Evolutionary conservation across 1,140 invertebrate genomes (phyloP).

Genomic region (Platyscapa corneri): DNA sequence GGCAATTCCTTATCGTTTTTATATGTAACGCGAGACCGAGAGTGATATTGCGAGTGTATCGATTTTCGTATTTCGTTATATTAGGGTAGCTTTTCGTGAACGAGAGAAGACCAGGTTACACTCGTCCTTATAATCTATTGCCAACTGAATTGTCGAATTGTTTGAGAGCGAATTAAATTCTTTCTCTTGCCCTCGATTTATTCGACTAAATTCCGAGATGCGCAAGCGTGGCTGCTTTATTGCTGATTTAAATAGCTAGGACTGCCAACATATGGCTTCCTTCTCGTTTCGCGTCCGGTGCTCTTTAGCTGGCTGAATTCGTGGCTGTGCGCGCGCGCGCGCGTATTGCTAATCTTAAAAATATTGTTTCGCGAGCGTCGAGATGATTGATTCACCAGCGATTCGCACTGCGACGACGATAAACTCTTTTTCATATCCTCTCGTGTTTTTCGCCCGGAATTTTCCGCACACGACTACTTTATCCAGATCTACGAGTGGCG

Average conservation of each 20-base stretch:
- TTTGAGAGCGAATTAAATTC: conserved; percentile 58
- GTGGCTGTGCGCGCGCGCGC: too few relatives aligned
- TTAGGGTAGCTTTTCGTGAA: neutral
- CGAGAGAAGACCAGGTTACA: neutral
- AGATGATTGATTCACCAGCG: conserved; percentile 46
- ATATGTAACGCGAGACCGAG: too few relatives aligned
- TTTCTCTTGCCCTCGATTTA: conserved; percentile 49
- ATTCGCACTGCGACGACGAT: neutral
- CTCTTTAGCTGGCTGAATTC: neutral
- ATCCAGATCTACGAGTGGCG: too few relatives aligned
- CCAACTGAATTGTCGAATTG: conserved; percentile 58
- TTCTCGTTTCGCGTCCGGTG: neutral
- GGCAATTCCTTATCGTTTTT: too few relatives aligned
- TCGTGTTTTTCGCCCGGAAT: too few relatives aligned
- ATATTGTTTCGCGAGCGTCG: conserved; percentile 16
- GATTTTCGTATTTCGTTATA: neutral
- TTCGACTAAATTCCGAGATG: conserved; percentile 42
- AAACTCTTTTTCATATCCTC: too few relatives aligned
- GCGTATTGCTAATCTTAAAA: neutral
- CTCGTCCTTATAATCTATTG: conserved; percentile 55
- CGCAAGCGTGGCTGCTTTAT: conserved; percentile 42
- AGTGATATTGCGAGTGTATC: too few relatives aligned
- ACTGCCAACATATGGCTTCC: conserved; percentile 34
- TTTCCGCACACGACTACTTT: too few relatives aligned
- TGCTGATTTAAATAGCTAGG: conserved; percentile 51